Evolutionary conservation across 2,888 invertebrate genomes (phyloP), one percentile per base, ranked within the genome.

Genomic region (Mythimna pallens): DNA sequence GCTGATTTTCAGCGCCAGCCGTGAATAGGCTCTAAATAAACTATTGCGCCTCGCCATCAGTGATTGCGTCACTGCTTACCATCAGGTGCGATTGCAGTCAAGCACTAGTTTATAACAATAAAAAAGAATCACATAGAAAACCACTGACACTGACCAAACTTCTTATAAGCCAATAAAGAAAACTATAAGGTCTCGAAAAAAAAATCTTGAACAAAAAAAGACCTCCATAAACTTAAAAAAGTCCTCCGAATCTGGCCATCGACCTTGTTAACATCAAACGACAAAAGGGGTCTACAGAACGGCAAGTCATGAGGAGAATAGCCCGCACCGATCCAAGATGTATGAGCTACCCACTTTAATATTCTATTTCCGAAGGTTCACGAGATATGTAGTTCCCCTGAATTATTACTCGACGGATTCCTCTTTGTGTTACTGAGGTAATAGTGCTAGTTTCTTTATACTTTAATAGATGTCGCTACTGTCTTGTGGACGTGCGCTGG

Each of bases 321-420:
- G 87, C 81, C 85, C 68, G 81, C 77, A 81, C 87, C 88, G 88
- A 94, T 94, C 89, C 89, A 93, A 93, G 92, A 94, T 93, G 92
- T 94, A 94, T 93, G 94, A 93, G 92, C 84, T 83, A 83, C 90
- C 89, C 89, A 87, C 92, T 94, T 90, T 89, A 92, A 92, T 93
- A 95, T 95, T 95, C 94, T 92, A 94, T 94, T 94, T 93, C 89
- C 91, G 88, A 87, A 87, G 88, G 87, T 81, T 85, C 81, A 78
- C 87, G 88, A 91, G 90, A 91, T 92, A 90, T 92, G 89, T 92
- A 90, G 89, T 89, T 85, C 80, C 80, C 43, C 83, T 93, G 89
- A 93, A 91, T 94, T 93, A 94, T 93, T 92, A 91, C 89, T 87
- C 82, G 82, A 85, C 79, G 89, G 84, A 85, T 84, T 87, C 84